Evolutionary conservation across 2,797 vertebrate genomes (phyloP).

Genomic region (Todus mexicanus): DNA sequence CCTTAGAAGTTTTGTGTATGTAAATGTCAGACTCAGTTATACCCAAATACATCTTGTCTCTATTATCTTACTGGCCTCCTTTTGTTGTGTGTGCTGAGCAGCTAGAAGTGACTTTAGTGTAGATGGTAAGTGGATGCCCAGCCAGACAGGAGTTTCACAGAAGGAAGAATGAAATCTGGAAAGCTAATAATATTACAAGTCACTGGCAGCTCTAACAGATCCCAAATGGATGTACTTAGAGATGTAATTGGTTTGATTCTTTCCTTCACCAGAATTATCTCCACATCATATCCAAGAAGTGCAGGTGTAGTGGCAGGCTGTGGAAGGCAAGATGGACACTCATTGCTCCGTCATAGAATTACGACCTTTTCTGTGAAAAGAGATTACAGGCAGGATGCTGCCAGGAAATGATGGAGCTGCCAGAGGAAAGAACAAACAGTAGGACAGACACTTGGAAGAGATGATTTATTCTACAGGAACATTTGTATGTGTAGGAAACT

Average conservation of each 20-base stretch:
- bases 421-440: not conserved
- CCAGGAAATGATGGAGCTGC: slow-evolving; percentile 21
- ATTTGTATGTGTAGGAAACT: not conserved
- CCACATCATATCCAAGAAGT: not conserved
- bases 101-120: not conserved
- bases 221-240: slow-evolving; percentile 15
- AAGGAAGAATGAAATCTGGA: not conserved
- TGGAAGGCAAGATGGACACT: slow-evolving; percentile 29
- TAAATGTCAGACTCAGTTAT: not conserved
- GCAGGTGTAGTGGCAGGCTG: not conserved
- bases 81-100: not conserved
- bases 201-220: not conserved
- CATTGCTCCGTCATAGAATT: not conserved
- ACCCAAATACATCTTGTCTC: not conserved
- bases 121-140: not conserved
- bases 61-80: not conserved
- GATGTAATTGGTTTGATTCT: not conserved
- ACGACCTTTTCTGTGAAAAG: not conserved
- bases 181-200: not conserved
- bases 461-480: not conserved
- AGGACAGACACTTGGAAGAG: not conserved
- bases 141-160: not conserved
- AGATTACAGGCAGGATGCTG: slow-evolving; percentile 13
- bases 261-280: slow-evolving; percentile 26
- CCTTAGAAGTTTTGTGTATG: not conserved